Evolutionary conservation across 2,797 vertebrate genomes (phyloP), one percentile per base, ranked within the genome.

Genomic region (Trachops cirrhosus): DNA sequence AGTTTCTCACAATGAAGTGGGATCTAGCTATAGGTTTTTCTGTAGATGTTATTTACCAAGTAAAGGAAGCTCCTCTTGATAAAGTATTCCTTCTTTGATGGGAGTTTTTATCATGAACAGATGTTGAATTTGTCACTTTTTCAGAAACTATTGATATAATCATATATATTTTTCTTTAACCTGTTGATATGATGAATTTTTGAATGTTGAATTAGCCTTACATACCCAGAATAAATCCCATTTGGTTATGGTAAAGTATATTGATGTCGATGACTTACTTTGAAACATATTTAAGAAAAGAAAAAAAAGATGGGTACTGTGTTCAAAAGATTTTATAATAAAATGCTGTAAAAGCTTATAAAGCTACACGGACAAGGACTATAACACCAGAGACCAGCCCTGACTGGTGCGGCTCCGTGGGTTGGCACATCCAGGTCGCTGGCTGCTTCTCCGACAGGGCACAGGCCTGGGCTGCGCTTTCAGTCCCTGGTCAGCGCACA

Each of bases 251-350:
- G 9, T 80, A 39, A 87, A 68, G 9, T 80, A 46, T 32, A 70
- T 16, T 44, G 15, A 46, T 52, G 10, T 80, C 50, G 77, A 6
- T 32, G 94, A 73, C 9, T 93, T 86, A 84, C 21, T 87, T 87
- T 80, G 26, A 86, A 86, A 83, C 62, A 3, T 24, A 84, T 71
- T 84, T 87, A 6, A 44, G 71, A 44, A 59, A 90, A 75, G 71
- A 34, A 44, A 59, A 90, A 75, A 75, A 34, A 78, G 22, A 59
- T 86, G 64, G 24, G 73, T 48, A 93, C 64, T 77, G 4, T 79
- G 34, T 91, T 91, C 64, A n/a, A 62, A 37, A 78, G 9, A 52
- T 78, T 96, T 95, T 83, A 64, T 50, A 96, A 77, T 41, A 92
- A 73, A 92, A 24, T 85, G 9, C n/a, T 90, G 29, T 59, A 48